phyloP scores from a whole-genome alignment of 2,888 invertebrate genomes.

The Lasiommata megera region DNA sequence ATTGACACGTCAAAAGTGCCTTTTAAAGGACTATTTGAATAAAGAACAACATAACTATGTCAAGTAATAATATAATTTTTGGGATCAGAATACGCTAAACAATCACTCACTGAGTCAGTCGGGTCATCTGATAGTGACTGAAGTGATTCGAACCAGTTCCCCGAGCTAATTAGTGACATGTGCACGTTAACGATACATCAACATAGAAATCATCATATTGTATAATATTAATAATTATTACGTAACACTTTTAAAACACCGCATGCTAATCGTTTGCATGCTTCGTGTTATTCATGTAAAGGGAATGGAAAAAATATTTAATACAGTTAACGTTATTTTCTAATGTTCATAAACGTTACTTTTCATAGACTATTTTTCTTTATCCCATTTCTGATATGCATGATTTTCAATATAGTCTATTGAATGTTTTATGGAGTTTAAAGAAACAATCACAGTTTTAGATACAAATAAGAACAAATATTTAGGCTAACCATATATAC shows the following conservation, averaged over 20 bases:
- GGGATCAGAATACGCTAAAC: neutral
- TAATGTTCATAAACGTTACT: too few relatives aligned
- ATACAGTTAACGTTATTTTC: too few relatives aligned
- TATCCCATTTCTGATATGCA: neutral
- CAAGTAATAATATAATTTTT: neutral
- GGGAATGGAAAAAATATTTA: too few relatives aligned
- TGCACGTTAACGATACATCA: neutral
- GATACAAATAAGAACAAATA: neutral
- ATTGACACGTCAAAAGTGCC: too few relatives aligned
- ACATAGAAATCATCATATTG: neutral
- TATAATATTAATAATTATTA: neutral
- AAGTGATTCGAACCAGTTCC: slow-evolving; percentile 2
- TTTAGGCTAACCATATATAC: neutral
- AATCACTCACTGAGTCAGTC: neutral
- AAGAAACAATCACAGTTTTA: neutral
- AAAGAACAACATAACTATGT: too few relatives aligned
- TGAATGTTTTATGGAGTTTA: neutral
- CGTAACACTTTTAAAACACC: neutral
- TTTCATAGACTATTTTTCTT: too few relatives aligned
- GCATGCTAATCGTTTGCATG: too few relatives aligned
- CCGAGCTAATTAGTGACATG: neutral
- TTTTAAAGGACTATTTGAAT: too few relatives aligned
- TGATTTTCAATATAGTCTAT: neutral
- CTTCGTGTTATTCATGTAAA: too few relatives aligned
- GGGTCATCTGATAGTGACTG: slow-evolving; percentile 6